Evolutionary conservation across 1,140 invertebrate genomes (phyloP).

Genomic region (Berghia stephanieae): DNA sequence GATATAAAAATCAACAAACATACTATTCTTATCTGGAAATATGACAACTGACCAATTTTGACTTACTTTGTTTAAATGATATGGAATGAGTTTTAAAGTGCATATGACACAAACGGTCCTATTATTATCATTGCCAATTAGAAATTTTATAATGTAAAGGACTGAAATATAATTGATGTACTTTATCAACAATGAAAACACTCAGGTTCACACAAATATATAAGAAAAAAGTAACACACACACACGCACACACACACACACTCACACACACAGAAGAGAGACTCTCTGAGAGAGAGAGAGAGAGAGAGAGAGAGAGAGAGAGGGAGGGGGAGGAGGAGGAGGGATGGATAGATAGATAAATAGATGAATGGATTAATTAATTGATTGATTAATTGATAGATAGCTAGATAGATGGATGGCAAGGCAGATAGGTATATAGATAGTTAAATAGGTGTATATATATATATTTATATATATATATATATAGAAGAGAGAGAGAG

Average conservation of each 20-base stretch:
- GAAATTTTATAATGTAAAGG: too few relatives aligned
- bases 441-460: constrained; percentile 11
- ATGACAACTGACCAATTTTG: too few relatives aligned
- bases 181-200: too few relatives aligned
- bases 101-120: too few relatives aligned
- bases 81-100: too few relatives aligned
- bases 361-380: background rate
- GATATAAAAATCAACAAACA: too few relatives aligned
- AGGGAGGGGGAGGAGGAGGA: background rate
- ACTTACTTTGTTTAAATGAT: too few relatives aligned
- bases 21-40: too few relatives aligned
- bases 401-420: background rate
- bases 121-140: too few relatives aligned
- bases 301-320: constrained; percentile 5
- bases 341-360: background rate
- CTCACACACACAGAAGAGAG: constrained; percentile 9
- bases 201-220: constrained; percentile 8
- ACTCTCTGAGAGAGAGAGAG: background rate
- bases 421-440: background rate
- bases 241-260: constrained; percentile 16
- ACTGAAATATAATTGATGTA: too few relatives aligned
- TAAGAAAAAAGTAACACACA: too few relatives aligned
- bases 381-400: background rate
- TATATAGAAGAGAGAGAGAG: background rate
- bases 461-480: constrained; percentile 10